These are phyloP conservation scores for Leptocoma aspasia DNA, from an alignment of 2,113 vertebrate species.

Conservation along the genomic window DNA sequence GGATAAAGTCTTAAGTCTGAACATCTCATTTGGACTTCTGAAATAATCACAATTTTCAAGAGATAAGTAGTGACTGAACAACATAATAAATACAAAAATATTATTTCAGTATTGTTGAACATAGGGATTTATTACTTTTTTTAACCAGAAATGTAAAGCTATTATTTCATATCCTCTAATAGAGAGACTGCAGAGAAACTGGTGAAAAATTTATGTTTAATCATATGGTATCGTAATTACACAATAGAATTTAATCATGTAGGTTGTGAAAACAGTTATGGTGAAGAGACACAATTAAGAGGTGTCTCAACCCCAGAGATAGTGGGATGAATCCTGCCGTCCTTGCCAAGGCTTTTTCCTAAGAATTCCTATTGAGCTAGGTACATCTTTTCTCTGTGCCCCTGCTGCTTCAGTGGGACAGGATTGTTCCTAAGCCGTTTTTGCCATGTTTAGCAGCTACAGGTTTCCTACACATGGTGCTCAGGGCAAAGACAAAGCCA, in stretches of 20 bases:
- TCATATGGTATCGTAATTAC: background rate
- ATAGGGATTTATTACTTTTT: slow-evolving; percentile 9
- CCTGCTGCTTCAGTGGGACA: background rate
- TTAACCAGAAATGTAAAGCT: background rate
- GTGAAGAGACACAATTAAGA: background rate
- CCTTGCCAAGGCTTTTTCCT: background rate
- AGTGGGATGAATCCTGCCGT: background rate
- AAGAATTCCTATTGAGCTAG: background rate
- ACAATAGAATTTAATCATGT: background rate
- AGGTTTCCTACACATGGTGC: background rate
- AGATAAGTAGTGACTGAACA: background rate
- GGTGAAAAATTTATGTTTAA: slow-evolving; percentile 10
- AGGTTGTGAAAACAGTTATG: background rate
- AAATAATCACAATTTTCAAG: slow-evolving; percentile 1
- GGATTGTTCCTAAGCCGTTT: background rate
- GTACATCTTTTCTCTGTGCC: background rate
- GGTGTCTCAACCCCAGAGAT: background rate
- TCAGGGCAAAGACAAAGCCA: background rate
- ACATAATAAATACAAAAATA: slow-evolving; percentile 2
- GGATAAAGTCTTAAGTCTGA: background rate
- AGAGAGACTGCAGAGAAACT: background rate
- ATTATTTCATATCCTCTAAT: background rate
- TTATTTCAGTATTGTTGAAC: slow-evolving; percentile 6
- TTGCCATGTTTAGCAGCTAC: background rate
- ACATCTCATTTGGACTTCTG: slow-evolving; percentile 1